phyloP scores from a whole-genome alignment of 2,113 vertebrate genomes.

The mouse (Mus musculus) region GRCm39 chr9:47157501-47158000 shows the following conservation, averaged over 20 bases:
- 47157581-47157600: slow-evolving; percentile 5
- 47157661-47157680: neutral
- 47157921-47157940: neutral
- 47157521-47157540: neutral
- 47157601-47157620: neutral
- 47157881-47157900: neutral
- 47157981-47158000: neutral
- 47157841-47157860: neutral
- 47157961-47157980: neutral
- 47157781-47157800: neutral
- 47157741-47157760: neutral
- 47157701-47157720: no score
- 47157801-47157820: neutral
- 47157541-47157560: neutral
- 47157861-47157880: neutral
- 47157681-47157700: neutral
- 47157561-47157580: neutral
- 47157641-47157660: neutral
- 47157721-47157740: neutral
- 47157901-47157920: neutral
- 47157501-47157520: neutral
- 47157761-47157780: neutral
- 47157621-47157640: neutral
- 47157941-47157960: neutral
- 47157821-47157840: neutral